A percentile compares a stretch with the other conserved stretches of the same genome.
Evolutionary conservation across 2,113 vertebrate genomes (phyloP).

Genomic region (Aegotheles bennettii): DNA sequence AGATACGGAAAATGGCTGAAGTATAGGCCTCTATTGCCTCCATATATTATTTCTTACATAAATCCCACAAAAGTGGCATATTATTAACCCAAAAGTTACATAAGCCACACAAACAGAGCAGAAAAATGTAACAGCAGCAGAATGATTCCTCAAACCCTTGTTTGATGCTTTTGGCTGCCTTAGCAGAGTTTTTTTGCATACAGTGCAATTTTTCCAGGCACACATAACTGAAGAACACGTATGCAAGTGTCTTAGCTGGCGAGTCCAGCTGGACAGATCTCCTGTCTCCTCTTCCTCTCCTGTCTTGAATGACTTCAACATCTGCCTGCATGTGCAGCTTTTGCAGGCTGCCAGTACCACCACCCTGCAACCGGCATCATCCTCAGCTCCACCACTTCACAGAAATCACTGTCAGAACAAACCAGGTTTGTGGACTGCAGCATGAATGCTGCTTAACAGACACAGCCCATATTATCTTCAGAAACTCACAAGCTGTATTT

Average conservation of each 20-base stretch:
- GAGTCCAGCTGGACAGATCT: neutral
- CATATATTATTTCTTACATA: neutral
- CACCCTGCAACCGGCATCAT: neutral
- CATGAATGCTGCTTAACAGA: neutral
- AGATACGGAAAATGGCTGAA: accelerated
- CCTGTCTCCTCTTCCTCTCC: neutral
- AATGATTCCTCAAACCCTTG: neutral
- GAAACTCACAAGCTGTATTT: neutral
- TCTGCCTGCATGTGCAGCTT: neutral
- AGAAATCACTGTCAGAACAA: neutral
- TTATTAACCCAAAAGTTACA: neutral
- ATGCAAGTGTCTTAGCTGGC: too few species aligned
- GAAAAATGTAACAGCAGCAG: neutral
- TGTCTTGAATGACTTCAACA: neutral
- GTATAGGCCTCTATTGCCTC: neutral
- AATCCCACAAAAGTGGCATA: neutral
- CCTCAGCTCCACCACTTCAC: neutral
- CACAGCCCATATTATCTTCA: neutral
- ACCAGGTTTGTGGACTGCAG: neutral
- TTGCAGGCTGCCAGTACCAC: neutral
- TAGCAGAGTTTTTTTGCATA: neutral
- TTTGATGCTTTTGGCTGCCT: neutral
- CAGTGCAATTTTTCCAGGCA: neutral
- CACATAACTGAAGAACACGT: accelerated
- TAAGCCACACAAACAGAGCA: neutral